Percentiles rank a stretch among this genome's conserved stretches.
phyloP scores from a whole-genome alignment of 2,113 vertebrate genomes.

The Larimichthys crocea region DNA sequence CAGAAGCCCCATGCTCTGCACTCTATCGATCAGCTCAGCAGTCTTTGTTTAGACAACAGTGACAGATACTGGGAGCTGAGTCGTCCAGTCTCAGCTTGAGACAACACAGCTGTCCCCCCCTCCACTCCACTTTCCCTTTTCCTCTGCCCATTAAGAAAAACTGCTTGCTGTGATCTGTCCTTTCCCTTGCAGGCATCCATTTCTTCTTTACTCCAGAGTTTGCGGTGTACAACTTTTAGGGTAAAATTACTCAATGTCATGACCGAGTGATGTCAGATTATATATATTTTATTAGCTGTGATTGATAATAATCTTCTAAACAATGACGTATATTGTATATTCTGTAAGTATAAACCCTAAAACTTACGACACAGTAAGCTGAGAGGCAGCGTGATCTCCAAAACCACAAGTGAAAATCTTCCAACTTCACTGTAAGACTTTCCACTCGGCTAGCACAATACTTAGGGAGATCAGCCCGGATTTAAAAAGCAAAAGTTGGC shows the following conservation, averaged over 20 bases:
- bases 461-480: conserved; percentile 64
- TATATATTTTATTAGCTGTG: background rate
- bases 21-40: conserved; percentile 65
- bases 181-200: conserved; percentile 29
- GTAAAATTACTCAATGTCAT: background rate
- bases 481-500: conserved; percentile 74
- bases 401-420: conserved; percentile 48
- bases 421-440: conserved; percentile 55
- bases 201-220: conserved; percentile 4
- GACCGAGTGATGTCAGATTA: background rate
- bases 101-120: conserved; percentile 48
- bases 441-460: conserved; percentile 42
- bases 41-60: conserved; percentile 72
- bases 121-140: conserved; percentile 4
- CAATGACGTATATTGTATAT: background rate
- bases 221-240: background rate
- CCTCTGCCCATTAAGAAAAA: conserved; percentile 68
- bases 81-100: conserved; percentile 61
- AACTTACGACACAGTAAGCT: conserved; percentile 34
- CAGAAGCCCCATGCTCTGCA: conserved; percentile 35
- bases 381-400: conserved; percentile 28
- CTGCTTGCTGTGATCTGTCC: conserved; percentile 70
- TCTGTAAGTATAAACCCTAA: conserved; percentile 12
- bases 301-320: conserved; percentile 4
- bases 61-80: conserved; percentile 66